phyloP scores from a whole-genome alignment of 2,113 vertebrate genomes.

The Ptyas mucosa region DNA sequence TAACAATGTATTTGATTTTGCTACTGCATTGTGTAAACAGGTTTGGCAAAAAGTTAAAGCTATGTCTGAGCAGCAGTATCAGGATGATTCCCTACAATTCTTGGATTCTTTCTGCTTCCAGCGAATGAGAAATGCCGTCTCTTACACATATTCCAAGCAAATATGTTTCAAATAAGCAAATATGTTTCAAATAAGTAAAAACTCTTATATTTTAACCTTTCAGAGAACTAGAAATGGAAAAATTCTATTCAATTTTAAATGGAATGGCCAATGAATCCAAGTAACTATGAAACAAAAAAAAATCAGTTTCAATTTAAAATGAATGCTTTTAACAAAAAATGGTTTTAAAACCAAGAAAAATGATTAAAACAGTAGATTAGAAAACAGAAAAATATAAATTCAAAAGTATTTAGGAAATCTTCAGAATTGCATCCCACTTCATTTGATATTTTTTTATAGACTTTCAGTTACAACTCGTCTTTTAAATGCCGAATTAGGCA shows the following conservation, averaged over 20 bases:
- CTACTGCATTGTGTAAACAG: neutral
- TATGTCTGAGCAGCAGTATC: neutral
- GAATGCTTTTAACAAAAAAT: neutral
- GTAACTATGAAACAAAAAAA: neutral
- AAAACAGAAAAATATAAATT: neutral
- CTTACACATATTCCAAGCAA: neutral
- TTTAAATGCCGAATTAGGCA: neutral
- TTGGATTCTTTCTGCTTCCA: neutral
- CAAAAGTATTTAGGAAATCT: neutral
- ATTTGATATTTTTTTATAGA: neutral
- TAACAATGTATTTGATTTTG: neutral
- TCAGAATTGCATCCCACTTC: neutral
- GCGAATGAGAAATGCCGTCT: neutral
- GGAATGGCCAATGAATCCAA: neutral
- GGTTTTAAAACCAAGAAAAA: conserved; percentile 2
- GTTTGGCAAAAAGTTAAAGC: neutral
- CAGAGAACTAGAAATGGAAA: conserved; percentile 6
- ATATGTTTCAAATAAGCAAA: conserved; percentile 21
- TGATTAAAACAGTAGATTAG: neutral
- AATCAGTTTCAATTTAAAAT: neutral
- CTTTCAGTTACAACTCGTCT: neutral
- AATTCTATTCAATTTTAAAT: conserved; percentile 25
- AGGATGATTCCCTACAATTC: neutral
- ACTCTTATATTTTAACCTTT: neutral
- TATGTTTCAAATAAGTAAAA: conserved; percentile 14